Conservation (phyloP, 2,797 vertebrate genomes). For the Lacerta agilis region DNA sequence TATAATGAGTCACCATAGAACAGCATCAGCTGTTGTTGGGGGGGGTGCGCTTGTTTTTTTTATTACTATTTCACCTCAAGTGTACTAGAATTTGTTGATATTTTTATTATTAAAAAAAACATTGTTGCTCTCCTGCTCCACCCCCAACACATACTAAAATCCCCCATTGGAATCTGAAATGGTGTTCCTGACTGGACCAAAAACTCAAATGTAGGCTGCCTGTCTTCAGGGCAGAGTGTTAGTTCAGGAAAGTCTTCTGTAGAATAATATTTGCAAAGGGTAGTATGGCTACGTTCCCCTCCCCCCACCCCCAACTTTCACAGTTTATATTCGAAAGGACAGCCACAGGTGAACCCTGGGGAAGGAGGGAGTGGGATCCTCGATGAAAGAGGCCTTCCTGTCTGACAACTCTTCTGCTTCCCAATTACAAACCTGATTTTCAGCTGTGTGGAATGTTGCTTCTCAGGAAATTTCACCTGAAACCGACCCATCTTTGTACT, state of each 20-base stretch:
- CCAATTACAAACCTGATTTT: constrained; percentile 21
- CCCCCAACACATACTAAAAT: not conserved
- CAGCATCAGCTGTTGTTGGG: no score
- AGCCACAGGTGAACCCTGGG: not conserved
- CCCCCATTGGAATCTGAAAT: not conserved
- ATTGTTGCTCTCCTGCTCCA: not conserved
- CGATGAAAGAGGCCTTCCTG: not conserved
- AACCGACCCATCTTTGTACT: not conserved
- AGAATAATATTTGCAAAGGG: not conserved
- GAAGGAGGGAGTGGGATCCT: not conserved
- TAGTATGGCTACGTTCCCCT: not conserved
- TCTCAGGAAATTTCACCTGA: constrained; percentile 41
- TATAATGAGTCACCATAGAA: no score
- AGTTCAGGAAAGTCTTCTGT: accelerated
- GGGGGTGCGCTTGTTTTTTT: not conserved
- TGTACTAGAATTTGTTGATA: not conserved
- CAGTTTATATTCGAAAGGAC: not conserved
- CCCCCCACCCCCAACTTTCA: not conserved
- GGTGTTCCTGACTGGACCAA: not conserved
- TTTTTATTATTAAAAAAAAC: no score
- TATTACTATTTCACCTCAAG: not conserved
- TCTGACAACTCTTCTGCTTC: constrained; percentile 5
- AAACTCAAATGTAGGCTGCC: not conserved
- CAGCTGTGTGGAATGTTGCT: constrained; percentile 32
- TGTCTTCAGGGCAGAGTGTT: not conserved